These are phyloP conservation scores for Drosophila mimetica DNA, from an alignment of 2,888 invertebrate genomes.

Conservation along the genomic window DNA sequence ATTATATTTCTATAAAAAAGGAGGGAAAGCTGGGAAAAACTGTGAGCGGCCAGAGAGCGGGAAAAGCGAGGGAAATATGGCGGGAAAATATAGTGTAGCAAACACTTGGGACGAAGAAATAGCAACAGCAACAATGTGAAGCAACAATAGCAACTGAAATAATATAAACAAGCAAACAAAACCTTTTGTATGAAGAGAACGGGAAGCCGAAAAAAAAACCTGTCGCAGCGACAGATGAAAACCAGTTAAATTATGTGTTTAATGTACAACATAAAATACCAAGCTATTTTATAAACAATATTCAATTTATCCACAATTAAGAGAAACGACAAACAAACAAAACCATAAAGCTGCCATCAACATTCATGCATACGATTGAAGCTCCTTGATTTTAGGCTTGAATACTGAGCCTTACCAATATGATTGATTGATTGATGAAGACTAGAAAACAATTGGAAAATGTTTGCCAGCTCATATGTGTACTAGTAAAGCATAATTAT, in stretches of 20 bases:
- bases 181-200: slow-evolving; percentile 61
- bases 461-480: slow-evolving; percentile 38
- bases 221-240: slow-evolving; percentile 29
- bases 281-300: slow-evolving; percentile 59
- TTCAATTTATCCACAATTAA: slow-evolving; percentile 43
- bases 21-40: not conserved
- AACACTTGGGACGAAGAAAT: slow-evolving; percentile 39
- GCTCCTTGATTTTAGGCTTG: slow-evolving; percentile 11
- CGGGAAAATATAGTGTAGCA: slow-evolving; percentile 61
- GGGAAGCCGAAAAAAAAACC: slow-evolving; percentile 31
- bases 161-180: slow-evolving; percentile 24
- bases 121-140: slow-evolving; percentile 60
- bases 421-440: slow-evolving; percentile 29
- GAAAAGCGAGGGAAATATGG: slow-evolving; percentile 1
- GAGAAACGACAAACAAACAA: slow-evolving; percentile 25
- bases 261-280: slow-evolving; percentile 45
- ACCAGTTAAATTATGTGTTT: slow-evolving; percentile 56
- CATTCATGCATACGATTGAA: slow-evolving; percentile 27
- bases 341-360: slow-evolving; percentile 57
- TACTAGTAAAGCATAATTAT: slow-evolving; percentile 46
- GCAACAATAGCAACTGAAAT: slow-evolving; percentile 66
- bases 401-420: slow-evolving; percentile 1
- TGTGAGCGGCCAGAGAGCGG: not conserved
- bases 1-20: slow-evolving; percentile 74
- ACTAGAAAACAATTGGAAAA: slow-evolving; percentile 47